Percentiles rank a stretch among this genome's conserved stretches.
Conservation (phyloP, 2,113 vertebrate genomes). For the Petaurus breviceps region DNA sequence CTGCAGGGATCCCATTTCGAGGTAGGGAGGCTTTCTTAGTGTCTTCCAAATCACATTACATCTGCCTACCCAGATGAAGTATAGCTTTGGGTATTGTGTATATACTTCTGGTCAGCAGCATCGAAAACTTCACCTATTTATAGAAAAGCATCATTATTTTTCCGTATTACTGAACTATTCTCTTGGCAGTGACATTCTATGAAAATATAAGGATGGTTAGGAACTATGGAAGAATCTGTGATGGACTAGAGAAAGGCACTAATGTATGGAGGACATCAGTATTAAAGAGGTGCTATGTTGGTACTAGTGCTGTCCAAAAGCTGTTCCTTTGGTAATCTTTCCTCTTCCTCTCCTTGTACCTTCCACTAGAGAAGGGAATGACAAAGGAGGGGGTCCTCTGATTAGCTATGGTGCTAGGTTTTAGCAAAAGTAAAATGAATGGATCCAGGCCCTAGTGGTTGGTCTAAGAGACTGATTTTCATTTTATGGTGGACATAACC, state of each 20-base stretch:
- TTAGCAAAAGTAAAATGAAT: neutral
- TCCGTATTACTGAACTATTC: neutral
- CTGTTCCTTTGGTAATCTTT: neutral
- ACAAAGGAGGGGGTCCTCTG: neutral
- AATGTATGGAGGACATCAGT: neutral
- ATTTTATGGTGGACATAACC: neutral
- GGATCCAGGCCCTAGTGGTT: too few relatives aligned
- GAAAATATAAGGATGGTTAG: neutral
- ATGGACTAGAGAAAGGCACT: neutral
- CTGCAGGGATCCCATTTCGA: neutral
- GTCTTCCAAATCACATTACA: neutral
- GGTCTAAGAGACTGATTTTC: neutral
- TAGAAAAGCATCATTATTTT: neutral
- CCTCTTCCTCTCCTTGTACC: neutral
- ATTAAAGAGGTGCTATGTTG: neutral
- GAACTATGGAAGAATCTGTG: neutral
- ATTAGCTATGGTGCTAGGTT: neutral
- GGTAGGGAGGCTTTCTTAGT: neutral
- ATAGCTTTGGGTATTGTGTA: neutral
- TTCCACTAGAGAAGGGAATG: neutral
- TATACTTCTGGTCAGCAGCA: neutral
- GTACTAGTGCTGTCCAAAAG: neutral
- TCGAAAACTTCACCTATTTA: neutral
- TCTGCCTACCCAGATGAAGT: neutral
- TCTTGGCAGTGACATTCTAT: neutral